A percentile compares a stretch with the other conserved stretches of the same genome.
Conservation (phyloP, 2,797 vertebrate genomes). For the Poecilia velifera region DNA sequence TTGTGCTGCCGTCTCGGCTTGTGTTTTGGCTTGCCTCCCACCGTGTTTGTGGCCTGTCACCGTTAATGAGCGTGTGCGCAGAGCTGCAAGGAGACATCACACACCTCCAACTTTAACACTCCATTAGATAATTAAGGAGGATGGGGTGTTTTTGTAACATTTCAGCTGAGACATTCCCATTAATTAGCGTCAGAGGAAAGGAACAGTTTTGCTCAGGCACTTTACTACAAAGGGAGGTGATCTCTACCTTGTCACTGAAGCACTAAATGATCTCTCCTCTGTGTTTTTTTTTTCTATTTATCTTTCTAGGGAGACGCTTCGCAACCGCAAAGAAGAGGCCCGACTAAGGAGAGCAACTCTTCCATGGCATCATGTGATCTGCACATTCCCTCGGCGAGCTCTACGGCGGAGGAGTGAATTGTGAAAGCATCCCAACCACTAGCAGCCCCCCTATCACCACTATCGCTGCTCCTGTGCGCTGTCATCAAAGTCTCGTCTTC, state of each 20-base stretch:
- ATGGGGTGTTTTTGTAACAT: constrained; percentile 73
- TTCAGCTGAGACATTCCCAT: constrained; percentile 71
- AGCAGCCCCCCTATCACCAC: constrained; percentile 44
- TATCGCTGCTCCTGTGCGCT: constrained; percentile 44
- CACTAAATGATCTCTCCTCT: constrained; percentile 56
- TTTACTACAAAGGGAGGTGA: constrained; percentile 61
- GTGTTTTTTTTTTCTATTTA: constrained; percentile 22
- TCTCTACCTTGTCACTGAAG: constrained; percentile 64
- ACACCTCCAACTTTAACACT: constrained; percentile 70
- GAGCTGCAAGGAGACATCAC: constrained; percentile 61
- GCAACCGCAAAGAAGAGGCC: constrained; percentile 31
- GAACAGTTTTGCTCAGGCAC: constrained; percentile 59
- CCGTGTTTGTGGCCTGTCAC: constrained; percentile 62
- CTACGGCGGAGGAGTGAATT: constrained; percentile 47
- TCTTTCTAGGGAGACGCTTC: constrained; percentile 42
- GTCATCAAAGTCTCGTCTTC: constrained; percentile 61
- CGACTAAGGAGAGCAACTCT: constrained; percentile 39
- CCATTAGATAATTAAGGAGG: constrained; percentile 77
- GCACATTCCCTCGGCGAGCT: constrained; percentile 41
- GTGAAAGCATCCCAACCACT: constrained; percentile 51
- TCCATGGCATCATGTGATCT: constrained; percentile 69
- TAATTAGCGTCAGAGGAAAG: constrained; percentile 76
- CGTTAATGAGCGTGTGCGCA: constrained; percentile 65
- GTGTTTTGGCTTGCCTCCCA: constrained; percentile 53
- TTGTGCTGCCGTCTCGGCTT: constrained; percentile 49